Evolutionary conservation across 1,140 invertebrate genomes (phyloP), one percentile per base, ranked within the genome.

Genomic region (Trachymyrmex septentrionalis): DNA sequence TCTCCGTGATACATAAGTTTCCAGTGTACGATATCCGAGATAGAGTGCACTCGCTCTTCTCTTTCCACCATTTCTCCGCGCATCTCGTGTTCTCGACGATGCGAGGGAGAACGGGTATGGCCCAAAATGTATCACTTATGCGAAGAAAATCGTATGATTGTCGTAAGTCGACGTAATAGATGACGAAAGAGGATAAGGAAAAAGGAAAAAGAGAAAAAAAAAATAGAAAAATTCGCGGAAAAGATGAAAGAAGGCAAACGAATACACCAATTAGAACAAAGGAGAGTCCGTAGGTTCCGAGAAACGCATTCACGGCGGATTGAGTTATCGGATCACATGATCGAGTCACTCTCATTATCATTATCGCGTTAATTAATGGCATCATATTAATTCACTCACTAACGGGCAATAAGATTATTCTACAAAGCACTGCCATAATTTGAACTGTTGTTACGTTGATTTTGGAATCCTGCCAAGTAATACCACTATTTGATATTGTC

Each of bases 381-480:
- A 91, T 92, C 81, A 72, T 75, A 87, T 90, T 92, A 81, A 91
- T 89, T 87, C 77, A 66, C 85, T 88, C 75, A 88, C 81, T 88
- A 92, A 93, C 92, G 91, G 80, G 93, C 93, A 94, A 95, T 94
- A 95, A 94, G 85, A 91, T 92, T 91, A 92, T 92, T 94, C 92
- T 93, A 94, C 92, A 64, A 93, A 94, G 90, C 94, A 95, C 94
- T 95, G 94, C 94, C 94, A 94, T 93, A 87, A 93, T 93, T 94
- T 92, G 78, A 93, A 92, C 73, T 88, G 91, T 75, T 84, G 77
- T 93, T 92, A 90, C 66, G 89, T 94, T 94, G 81, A 88, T 94
- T 94, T 93, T 67, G n/a, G 72, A 85, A 87, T 89, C 81, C 86
- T 91, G 86, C 88, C 85, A 91, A 63, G 55, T 91, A 78, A 88